Evolutionary conservation across 2,888 invertebrate species (phyloP).

Genomic region (Amaurobius ferox): DNA sequence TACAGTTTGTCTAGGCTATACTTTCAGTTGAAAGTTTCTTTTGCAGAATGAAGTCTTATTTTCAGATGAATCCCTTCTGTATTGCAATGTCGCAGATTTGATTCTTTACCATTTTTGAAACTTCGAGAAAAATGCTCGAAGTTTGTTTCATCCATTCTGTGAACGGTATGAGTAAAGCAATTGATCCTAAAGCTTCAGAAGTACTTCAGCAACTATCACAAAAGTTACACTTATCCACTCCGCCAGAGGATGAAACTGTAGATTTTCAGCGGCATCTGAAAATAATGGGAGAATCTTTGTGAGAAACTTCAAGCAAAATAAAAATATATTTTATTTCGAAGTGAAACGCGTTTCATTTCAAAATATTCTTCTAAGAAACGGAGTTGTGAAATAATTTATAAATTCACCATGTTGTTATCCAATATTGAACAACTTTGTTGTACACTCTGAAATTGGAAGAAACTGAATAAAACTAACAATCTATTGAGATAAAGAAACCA

Average conservation of each 20-base stretch:
- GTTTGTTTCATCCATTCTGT: background rate
- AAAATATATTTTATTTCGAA: background rate
- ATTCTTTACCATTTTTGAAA: background rate
- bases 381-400: too few relatives aligned
- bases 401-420: too few relatives aligned
- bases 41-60: conserved; percentile 15
- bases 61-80: conserved; percentile 10
- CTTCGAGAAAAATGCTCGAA: conserved; percentile 22
- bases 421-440: too few relatives aligned
- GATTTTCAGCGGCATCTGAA: conserved; percentile 29
- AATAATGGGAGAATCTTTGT: background rate
- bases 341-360: too few relatives aligned
- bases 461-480: too few relatives aligned
- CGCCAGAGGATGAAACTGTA: conserved; percentile 9
- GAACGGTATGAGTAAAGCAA: conserved; percentile 6
- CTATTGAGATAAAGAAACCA: too few relatives aligned
- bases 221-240: conserved; percentile 38
- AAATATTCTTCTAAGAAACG: too few relatives aligned
- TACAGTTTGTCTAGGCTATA: conserved; percentile 38
- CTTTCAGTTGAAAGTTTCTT: conserved; percentile 18
- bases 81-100: background rate
- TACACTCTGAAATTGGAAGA: too few relatives aligned
- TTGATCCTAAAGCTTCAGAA: conserved; percentile 40
- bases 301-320: background rate
- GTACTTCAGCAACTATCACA: conserved; percentile 47